These are phyloP conservation scores for Laupala kohalensis DNA, from an alignment of 1,140 invertebrate species.

Conservation along the genomic window DNA sequence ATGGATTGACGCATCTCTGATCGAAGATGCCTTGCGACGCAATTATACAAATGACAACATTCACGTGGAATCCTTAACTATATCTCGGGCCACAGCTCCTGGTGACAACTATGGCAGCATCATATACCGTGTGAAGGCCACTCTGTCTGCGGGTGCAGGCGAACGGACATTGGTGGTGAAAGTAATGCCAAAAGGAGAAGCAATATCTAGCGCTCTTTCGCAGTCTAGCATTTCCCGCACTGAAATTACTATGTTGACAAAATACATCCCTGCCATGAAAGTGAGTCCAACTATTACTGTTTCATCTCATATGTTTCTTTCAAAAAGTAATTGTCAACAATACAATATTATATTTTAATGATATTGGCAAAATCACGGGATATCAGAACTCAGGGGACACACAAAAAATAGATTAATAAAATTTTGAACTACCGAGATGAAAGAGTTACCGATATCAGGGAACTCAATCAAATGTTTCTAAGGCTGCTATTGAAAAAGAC, in stretches of 20 bases:
- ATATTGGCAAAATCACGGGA: no score
- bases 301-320: no score
- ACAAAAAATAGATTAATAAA: no score
- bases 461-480: no score
- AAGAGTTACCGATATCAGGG: no score
- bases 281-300: no score
- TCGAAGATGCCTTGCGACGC: neutral
- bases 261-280: neutral
- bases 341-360: no score
- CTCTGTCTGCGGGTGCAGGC: neutral
- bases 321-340: no score
- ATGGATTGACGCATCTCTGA: neutral
- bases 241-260: neutral
- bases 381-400: no score
- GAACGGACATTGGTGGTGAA: neutral
- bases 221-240: neutral
- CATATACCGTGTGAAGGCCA: neutral
- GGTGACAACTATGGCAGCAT: neutral
- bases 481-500: no score
- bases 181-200: neutral
- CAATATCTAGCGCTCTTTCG: neutral
- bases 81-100: neutral
- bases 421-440: no score
- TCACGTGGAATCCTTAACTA: neutral
- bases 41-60: neutral